These are phyloP conservation scores for Acronicta alni DNA, from an alignment of 2,888 invertebrate species.

Conservation along the genomic window DNA sequence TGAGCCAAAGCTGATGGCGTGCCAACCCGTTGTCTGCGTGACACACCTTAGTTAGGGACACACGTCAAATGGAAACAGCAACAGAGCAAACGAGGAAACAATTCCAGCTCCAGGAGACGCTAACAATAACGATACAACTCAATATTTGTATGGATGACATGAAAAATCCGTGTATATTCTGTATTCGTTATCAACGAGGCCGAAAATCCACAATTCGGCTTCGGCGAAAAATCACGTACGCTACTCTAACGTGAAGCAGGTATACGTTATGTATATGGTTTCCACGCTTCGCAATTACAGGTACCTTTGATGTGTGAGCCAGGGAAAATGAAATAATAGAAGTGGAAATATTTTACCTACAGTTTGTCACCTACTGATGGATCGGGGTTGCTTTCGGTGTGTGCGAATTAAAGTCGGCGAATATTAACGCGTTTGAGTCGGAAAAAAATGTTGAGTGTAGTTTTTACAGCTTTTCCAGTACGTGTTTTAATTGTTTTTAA, in stretches of 20 bases:
- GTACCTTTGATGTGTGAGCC: constrained; percentile 66
- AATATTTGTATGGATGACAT: constrained; percentile 32
- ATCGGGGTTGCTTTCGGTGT: constrained; percentile 48
- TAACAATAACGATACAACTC: constrained; percentile 13
- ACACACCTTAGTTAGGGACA: constrained; percentile 39
- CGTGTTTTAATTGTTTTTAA: no score
- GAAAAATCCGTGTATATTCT: constrained; percentile 18
- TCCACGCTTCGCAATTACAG: constrained; percentile 56
- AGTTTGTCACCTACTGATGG: constrained; percentile 63
- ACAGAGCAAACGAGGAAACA: constrained; percentile 16
- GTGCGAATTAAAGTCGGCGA: constrained; percentile 49
- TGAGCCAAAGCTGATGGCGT: constrained; percentile 26
- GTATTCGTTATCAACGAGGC: constrained; percentile 26
- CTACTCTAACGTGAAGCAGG: constrained; percentile 30
- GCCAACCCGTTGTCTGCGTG: constrained; percentile 2
- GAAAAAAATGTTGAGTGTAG: constrained; percentile 25
- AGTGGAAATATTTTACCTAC: constrained; percentile 63
- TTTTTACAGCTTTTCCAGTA: constrained; percentile 11
- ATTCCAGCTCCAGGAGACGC: constrained; percentile 1
- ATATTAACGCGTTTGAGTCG: constrained; percentile 34
- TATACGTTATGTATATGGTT: constrained; percentile 38
- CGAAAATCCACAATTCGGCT: constrained; percentile 35
- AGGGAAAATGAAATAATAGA: constrained; percentile 64
- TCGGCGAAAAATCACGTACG: constrained; percentile 36
- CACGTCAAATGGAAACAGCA: constrained; percentile 20